phyloP scores from a whole-genome alignment of 92 coral and sea anemone genomes.

The Umimayanthus chanpuru region DNA sequence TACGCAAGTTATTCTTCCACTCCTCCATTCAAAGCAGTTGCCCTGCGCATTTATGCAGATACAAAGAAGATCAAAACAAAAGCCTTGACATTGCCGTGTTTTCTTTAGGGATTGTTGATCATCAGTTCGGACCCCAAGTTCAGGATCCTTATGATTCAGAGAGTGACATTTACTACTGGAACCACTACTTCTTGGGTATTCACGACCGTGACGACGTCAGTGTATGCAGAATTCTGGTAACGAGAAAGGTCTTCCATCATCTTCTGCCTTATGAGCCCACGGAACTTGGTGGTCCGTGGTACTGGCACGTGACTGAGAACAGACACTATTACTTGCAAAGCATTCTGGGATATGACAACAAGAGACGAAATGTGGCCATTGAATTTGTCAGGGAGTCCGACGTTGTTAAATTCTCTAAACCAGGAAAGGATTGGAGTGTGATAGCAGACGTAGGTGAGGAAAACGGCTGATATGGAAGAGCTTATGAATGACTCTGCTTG shows the following conservation, averaged over 20 bases:
- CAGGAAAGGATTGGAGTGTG: conserved; percentile 42
- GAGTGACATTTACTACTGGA: conserved; percentile 35
- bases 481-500: background rate
- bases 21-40: too few species aligned
- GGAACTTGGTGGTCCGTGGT: conserved; percentile 49
- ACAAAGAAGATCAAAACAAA: background rate
- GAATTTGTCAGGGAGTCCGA: conserved; percentile 35
- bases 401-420: conserved; percentile 7
- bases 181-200: conserved; percentile 32
- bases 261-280: conserved; percentile 44
- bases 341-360: conserved; percentile 16
- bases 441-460: conserved; percentile 33
- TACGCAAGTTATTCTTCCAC: background rate
- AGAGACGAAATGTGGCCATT: conserved; percentile 9
- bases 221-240: conserved; percentile 28
- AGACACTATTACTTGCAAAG: conserved; percentile 36
- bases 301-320: conserved; percentile 33
- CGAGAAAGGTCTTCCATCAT: conserved; percentile 18
- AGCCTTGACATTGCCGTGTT: background rate
- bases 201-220: conserved; percentile 23
- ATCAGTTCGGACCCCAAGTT: conserved; percentile 23
- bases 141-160: conserved; percentile 32
- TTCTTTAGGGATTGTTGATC: conserved; percentile 21
- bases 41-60: background rate
- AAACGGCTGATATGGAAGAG: background rate